Evolutionary conservation across 2,113 vertebrate genomes (phyloP), one percentile per base, ranked within the genome.

Genomic region (Nicator chloris): DNA sequence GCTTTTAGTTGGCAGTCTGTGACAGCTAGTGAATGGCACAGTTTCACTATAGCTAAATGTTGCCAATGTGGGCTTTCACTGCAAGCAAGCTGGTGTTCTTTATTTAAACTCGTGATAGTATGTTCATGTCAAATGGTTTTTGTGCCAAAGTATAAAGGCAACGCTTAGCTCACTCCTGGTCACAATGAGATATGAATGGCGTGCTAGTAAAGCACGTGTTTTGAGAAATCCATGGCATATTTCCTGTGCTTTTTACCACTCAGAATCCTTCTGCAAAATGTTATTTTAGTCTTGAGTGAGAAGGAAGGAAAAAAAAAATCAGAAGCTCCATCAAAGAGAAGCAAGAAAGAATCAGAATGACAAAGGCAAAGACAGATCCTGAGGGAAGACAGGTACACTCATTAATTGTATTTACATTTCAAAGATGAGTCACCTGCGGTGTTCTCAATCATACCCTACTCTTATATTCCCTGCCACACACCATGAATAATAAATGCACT

Each of bases 371-470:
- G 77, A 81, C 50, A 94, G 68, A 81, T 87, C 92, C 85, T 90
- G 70, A 37, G 82, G 95, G 80, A 89, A 88, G 71, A 49, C 70
- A 94, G 71, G 78, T 93, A 84, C 45, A 54, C 54, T 95, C 89
- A 93, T 94, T 93, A 94, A 68, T 53, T 75, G 16, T 96, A 96
- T 97, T 97, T 96, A 94, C 96, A 97, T 94, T 96, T 97, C 96
- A 97, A 96, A 97, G 89, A 64, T 2, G 2, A 92, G 56, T 91
- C 90, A 92, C 93, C 89, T 94, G 82, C 2, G 0, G 71, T 82
- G 49, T 64, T 94, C 88, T 96, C 61, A 92, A 49, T 96, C 60
- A 71, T 79, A 81, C 10, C 35, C 60, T 76, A 44, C 47, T 72
- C 65, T 92, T 89, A 42, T 3, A 56, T 85, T 95, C 66, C n/a